Base-by-base conservation (phyloP, 2,113 vertebrate species). In the Apodemus sylvaticus region DNA sequence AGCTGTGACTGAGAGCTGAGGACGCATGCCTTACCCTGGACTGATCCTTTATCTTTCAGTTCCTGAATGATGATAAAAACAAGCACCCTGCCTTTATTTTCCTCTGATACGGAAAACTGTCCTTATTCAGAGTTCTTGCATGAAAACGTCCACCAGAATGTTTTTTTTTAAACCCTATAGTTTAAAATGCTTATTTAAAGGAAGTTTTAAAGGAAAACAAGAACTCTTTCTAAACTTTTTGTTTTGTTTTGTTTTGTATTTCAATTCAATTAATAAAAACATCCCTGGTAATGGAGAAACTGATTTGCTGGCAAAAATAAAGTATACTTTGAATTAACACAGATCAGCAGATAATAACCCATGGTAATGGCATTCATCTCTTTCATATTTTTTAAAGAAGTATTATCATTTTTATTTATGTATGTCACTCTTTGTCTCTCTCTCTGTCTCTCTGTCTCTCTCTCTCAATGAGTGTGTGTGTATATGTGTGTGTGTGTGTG, bases 41-140 rank as follows among this genome's bases (percentile, higher is more conserved):
- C 76, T 93, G 89, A 94, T 94, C 77, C 58, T 88, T 95, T 92
- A 96, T 97, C 62, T 94, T 87, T 77, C n/a, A 19, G 22, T 91
- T 87, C 87, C 64, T 96, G 73, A 14, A 39, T 77, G 86, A 90
- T 53, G 58, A 96, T 91, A 73, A 88, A 88, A 92, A 79, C n/a
- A 79, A 93, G 86, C 42, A 36, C 45, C 77, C 36, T 74, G 88
- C 26, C 76, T 88, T 90, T 92, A 89, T 92, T 91, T 89, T 64
- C 62, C 22, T 7, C n/a, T 82, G 94, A 93, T 92, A 94, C n/a
- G 29, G 96, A 86, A 96, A 51, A 71, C 68, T 36, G 42, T 89
- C 26, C 45, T 94, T 86, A 42, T 81, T 92, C 96, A 94, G 58
- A 92, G 86, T 74, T 91, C 89, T 78, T 9, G 60, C 86, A 89